Evolutionary conservation across 2,113 vertebrate species (phyloP).

Genomic region (Lucifuga dentata): DNA sequence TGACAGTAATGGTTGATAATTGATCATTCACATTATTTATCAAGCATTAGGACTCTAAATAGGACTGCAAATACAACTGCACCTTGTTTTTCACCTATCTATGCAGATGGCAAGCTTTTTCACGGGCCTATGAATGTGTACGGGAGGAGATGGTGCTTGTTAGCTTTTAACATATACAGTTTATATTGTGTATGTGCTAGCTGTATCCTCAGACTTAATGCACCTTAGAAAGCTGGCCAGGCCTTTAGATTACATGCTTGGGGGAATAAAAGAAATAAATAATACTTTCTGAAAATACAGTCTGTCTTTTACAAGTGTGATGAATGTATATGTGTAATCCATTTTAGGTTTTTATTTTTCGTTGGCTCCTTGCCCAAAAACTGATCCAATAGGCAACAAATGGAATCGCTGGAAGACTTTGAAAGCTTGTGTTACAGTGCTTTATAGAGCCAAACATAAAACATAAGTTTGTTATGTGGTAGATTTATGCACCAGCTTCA

Average conservation of each 20-base stretch:
- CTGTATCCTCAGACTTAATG: not conserved
- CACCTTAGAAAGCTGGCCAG: constrained; percentile 45
- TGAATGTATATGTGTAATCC: constrained; percentile 25
- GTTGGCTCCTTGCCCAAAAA: not conserved
- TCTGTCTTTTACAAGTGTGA: constrained; percentile 6
- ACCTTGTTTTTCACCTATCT: constrained; percentile 34
- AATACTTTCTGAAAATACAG: not conserved
- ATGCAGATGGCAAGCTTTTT: constrained; percentile 12
- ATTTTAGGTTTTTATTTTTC: constrained; percentile 11
- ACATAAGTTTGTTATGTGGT: constrained; percentile 23
- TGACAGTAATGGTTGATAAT: constrained; percentile 33
- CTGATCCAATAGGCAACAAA: constrained; percentile 24
- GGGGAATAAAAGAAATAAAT: constrained; percentile 29
- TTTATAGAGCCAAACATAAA: constrained; percentile 24
- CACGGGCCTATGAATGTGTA: constrained; percentile 9
- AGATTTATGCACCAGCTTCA: constrained; percentile 24
- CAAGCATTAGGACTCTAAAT: constrained; percentile 28
- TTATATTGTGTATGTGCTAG: not conserved
- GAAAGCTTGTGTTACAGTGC: constrained; percentile 14
- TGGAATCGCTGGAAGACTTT: not conserved
- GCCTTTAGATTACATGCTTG: constrained; percentile 26
- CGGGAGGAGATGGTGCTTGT: constrained; percentile 34
- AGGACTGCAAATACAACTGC: constrained; percentile 28
- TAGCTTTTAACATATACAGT: constrained; percentile 21
- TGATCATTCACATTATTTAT: constrained; percentile 53